Percentiles rank a stretch among this genome's conserved stretches.
Evolutionary conservation across 2,888 invertebrate genomes (phyloP).

Genomic region (Psococerastis gibbosa): DNA sequence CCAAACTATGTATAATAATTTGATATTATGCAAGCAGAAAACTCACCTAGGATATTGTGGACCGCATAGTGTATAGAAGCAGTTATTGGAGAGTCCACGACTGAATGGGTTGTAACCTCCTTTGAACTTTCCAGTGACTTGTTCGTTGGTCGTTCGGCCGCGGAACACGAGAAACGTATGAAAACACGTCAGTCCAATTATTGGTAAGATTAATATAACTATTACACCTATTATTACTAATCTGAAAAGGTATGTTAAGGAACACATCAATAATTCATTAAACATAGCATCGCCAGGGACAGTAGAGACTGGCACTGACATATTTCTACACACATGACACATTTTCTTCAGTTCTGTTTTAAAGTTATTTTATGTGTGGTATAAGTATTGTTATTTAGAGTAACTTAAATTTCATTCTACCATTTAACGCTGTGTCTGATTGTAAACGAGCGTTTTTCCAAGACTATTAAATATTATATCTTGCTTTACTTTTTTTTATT

Average conservation of each 20-base stretch:
- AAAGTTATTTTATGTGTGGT: too few relatives aligned
- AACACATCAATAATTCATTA: slow-evolving; percentile 17
- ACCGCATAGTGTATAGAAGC: slow-evolving; percentile 87
- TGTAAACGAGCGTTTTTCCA: too few relatives aligned
- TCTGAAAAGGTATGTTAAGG: slow-evolving; percentile 31
- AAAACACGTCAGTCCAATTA: slow-evolving; percentile 93
- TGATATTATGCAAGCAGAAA: neutral
- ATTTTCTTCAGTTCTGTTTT: too few relatives aligned
- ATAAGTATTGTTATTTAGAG: too few relatives aligned
- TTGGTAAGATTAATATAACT: slow-evolving; percentile 81
- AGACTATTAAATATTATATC: too few relatives aligned
- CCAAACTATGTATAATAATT: too few relatives aligned
- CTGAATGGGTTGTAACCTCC: slow-evolving; percentile 98
- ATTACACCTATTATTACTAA: slow-evolving; percentile 85
- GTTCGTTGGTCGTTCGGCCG: slow-evolving; percentile 97
- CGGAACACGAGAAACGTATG: slow-evolving; percentile 92
- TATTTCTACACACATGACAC: too few relatives aligned
- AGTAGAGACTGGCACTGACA: too few relatives aligned
- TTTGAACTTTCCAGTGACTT: slow-evolving; percentile 98
- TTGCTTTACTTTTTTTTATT: too few relatives aligned
- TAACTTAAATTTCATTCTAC: too few relatives aligned
- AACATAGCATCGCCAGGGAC: too few relatives aligned
- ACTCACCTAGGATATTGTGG: slow-evolving; percentile 90
- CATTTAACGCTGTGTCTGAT: too few relatives aligned
- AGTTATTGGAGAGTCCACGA: slow-evolving; percentile 85